Conservation (phyloP, 2,113 vertebrate species). For the Pollachius pollachius region DNA sequence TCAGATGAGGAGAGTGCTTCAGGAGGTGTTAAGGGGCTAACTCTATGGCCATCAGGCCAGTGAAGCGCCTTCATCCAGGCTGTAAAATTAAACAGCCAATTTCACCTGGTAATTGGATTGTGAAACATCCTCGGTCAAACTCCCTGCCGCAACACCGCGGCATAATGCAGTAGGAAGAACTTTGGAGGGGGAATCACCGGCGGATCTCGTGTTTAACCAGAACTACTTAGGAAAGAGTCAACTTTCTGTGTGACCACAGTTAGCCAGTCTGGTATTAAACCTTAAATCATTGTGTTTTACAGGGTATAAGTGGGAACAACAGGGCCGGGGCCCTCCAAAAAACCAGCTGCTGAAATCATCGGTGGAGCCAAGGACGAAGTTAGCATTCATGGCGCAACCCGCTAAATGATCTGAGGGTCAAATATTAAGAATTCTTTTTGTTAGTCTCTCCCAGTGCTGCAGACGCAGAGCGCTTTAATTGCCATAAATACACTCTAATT, state of each 20-base stretch:
- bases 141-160: conserved; percentile 40
- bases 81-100: conserved; percentile 71
- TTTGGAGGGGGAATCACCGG: conserved; percentile 30
- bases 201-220: conserved; percentile 26
- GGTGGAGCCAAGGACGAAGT: conserved; percentile 14
- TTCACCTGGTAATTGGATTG: conserved; percentile 67
- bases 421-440: conserved; percentile 60
- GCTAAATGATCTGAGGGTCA: conserved; percentile 47
- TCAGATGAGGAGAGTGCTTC: conserved; percentile 45
- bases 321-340: too few relatives aligned
- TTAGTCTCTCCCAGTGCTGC: conserved; percentile 40
- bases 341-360: not conserved
- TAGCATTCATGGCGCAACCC: conserved; percentile 37
- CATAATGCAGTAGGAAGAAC: conserved; percentile 32
- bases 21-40: conserved; percentile 46
- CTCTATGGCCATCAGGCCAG: conserved; percentile 52
- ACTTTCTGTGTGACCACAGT: conserved; percentile 14
- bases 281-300: not conserved
- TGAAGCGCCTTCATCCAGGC: conserved; percentile 45
- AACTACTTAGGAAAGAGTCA: conserved; percentile 22
- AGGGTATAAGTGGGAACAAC: not conserved
- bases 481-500: conserved; percentile 66
- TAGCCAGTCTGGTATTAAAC: not conserved
- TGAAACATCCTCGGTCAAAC: conserved; percentile 56
- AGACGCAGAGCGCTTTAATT: conserved; percentile 51